These are phyloP conservation scores for Rhopilema esculentum DNA, from an alignment of 30 jellyfish, hydroid and myxozoan genomes.

Conservation along the genomic window DNA sequence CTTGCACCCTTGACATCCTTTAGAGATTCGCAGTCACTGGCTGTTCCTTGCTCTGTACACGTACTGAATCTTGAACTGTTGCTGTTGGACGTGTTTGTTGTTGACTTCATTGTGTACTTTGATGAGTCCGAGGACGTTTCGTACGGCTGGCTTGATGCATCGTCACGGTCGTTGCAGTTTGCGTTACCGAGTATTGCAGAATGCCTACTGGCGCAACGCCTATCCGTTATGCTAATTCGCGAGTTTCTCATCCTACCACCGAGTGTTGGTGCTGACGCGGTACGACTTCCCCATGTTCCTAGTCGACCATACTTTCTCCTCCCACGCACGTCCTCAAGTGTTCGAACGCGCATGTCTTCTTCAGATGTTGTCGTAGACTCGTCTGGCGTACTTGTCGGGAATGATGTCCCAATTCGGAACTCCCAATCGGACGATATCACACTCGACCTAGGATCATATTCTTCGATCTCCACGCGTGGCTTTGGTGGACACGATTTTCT, in stretches of 20 bases:
- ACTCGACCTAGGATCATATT: constrained; percentile 94
- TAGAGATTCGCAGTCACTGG: constrained; percentile 68
- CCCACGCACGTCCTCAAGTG: constrained; percentile 88
- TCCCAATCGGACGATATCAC: constrained; percentile 99
- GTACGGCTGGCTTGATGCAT: constrained; percentile 82
- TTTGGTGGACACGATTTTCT: constrained; percentile 87
- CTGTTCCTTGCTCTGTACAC: constrained; percentile 77
- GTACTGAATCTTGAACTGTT: constrained; percentile 77
- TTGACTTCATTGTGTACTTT: constrained; percentile 76
- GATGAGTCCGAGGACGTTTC: constrained; percentile 89
- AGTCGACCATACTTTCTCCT: constrained; percentile 81
- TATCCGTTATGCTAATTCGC: constrained; percentile 67
- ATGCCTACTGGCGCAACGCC: constrained; percentile 72
- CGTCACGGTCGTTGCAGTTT: constrained; percentile 35
- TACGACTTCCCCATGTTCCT: constrained; percentile 96
- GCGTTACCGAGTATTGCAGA: constrained; percentile 62
- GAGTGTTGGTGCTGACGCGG: constrained; percentile 99
- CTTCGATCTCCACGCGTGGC: constrained; percentile 97
- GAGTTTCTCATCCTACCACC: constrained; percentile 87
- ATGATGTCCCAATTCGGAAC: constrained; percentile 83
- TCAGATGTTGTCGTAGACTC: constrained; percentile 94
- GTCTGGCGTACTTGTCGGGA: constrained; percentile 99
- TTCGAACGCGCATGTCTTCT: constrained; percentile 94
- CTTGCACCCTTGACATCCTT: constrained; percentile 20
- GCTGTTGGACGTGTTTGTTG: constrained; percentile 70